Conservation (phyloP, 2,113 vertebrate genomes). For the Callionymus lyra region DNA sequence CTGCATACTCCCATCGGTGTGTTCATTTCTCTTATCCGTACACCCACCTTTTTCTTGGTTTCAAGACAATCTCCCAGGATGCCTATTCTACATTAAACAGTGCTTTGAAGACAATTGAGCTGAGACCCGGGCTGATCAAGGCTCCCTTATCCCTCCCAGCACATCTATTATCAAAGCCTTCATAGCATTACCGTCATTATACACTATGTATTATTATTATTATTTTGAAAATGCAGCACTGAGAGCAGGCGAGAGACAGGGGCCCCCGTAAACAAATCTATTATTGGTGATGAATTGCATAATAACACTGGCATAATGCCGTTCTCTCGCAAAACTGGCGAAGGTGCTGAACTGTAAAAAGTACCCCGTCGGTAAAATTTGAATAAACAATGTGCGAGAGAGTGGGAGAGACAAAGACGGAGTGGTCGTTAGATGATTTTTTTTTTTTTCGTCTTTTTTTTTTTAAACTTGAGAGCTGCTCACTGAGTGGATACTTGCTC, state of each 20-base stretch:
- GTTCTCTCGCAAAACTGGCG: constrained; percentile 70
- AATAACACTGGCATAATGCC: constrained; percentile 77
- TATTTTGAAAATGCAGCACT: constrained; percentile 72
- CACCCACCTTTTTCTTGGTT: constrained; percentile 62
- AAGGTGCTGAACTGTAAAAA: constrained; percentile 77
- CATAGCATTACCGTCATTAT: constrained; percentile 70
- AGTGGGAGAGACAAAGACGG: constrained; percentile 45
- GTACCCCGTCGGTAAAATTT: constrained; percentile 40
- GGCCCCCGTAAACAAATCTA: constrained; percentile 76
- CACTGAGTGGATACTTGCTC: constrained; percentile 11
- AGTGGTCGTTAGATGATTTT: constrained; percentile 46
- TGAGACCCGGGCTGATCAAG: constrained; percentile 63
- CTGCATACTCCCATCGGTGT: constrained; percentile 34
- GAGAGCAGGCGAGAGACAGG: constrained; percentile 64
- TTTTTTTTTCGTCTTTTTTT: constrained; percentile 42
- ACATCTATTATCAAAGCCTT: constrained; percentile 69
- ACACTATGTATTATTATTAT: constrained; percentile 74
- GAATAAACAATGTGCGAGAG: constrained; percentile 27
- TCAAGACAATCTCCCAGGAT: constrained; percentile 57
- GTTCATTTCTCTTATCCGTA: constrained; percentile 50
- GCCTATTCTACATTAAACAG: constrained; percentile 68
- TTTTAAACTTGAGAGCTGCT: constrained; percentile 41
- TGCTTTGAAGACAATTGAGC: constrained; percentile 69
- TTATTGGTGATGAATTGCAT: constrained; percentile 82
- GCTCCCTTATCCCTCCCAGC: constrained; percentile 61